phyloP scores from a whole-genome alignment of 2,113 vertebrate species.

The Irena cyanogastra region DNA sequence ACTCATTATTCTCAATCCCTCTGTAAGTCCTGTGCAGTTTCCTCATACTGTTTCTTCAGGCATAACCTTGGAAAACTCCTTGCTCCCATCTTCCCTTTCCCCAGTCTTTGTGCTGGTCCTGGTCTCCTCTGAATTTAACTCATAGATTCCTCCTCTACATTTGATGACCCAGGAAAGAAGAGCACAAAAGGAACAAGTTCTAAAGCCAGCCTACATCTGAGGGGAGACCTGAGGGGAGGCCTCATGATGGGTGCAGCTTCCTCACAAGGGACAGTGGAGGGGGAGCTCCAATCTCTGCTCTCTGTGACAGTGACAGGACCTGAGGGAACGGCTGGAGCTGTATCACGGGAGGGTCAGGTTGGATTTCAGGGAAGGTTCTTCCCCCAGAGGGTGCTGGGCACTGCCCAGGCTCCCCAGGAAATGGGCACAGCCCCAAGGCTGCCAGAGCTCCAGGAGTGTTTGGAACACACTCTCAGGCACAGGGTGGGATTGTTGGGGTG shows the following conservation, averaged over 20 bases:
- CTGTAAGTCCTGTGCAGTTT: background rate
- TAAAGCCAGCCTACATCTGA: background rate
- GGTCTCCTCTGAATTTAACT: background rate
- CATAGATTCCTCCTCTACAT: background rate
- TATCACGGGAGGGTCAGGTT: rapidly evolving
- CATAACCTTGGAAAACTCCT: background rate
- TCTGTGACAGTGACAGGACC: background rate
- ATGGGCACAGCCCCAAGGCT: rapidly evolving
- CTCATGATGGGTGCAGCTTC: background rate
- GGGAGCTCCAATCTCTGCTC: background rate
- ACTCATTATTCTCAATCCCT: background rate
- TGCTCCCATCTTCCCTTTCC: background rate
- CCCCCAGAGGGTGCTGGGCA: background rate
- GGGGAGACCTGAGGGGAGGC: background rate
- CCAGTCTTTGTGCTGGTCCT: background rate
- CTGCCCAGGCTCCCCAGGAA: background rate
- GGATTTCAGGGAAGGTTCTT: rapidly evolving
- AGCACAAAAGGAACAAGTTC: background rate
- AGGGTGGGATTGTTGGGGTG: background rate
- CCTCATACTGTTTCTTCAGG: background rate
- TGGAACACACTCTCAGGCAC: rapidly evolving
- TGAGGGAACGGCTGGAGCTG: rapidly evolving
- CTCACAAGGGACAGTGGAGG: background rate
- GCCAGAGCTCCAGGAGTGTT: background rate
- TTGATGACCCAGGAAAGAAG: background rate